Percentiles rank a stretch among this genome's conserved stretches.
phyloP scores from a whole-genome alignment of 2,888 invertebrate genomes.

The Cheilosia scutellata region DNA sequence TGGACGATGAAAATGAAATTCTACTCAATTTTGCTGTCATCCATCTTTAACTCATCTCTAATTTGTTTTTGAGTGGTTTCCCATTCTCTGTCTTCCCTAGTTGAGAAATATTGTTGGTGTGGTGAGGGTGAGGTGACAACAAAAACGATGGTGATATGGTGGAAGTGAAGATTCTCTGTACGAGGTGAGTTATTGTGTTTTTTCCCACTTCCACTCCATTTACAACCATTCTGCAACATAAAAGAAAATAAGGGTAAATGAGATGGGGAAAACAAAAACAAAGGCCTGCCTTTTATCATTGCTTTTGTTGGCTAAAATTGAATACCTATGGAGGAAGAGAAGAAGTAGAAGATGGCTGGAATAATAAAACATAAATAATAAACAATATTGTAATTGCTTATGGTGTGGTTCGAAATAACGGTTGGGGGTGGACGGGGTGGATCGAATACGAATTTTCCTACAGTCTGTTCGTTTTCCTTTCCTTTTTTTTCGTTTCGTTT shows the following conservation, averaged over 20 bases:
- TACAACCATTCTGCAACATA: conserved; percentile 28
- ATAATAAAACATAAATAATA: conserved; percentile 64
- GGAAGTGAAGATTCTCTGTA: not conserved
- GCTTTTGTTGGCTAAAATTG: not conserved
- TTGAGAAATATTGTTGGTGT: not conserved
- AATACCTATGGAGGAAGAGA: conserved; percentile 1
- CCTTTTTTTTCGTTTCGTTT: conserved; percentile 29
- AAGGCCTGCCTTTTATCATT: conserved; percentile 27
- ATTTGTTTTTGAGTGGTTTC: conserved; percentile 75
- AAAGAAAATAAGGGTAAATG: conserved; percentile 61
- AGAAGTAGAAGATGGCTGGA: conserved; percentile 34
- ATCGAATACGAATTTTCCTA: conserved; percentile 13
- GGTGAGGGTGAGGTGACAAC: not conserved
- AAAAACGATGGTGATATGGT: not conserved
- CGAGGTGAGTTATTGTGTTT: conserved; percentile 62
- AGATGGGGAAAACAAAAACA: conserved; percentile 68
- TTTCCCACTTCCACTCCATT: conserved; percentile 58
- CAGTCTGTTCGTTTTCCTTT: conserved; percentile 13
- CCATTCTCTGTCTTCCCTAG: conserved; percentile 34
- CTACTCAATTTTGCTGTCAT: conserved; percentile 74
- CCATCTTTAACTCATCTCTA: conserved; percentile 36
- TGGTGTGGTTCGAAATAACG: conserved; percentile 1
- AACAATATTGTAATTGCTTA: conserved; percentile 70
- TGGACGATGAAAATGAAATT: conserved; percentile 71
- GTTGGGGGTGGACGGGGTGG: not conserved